These are phyloP conservation scores for Diaphora mendica DNA, from an alignment of 2,888 invertebrate species.

Conservation along the genomic window DNA sequence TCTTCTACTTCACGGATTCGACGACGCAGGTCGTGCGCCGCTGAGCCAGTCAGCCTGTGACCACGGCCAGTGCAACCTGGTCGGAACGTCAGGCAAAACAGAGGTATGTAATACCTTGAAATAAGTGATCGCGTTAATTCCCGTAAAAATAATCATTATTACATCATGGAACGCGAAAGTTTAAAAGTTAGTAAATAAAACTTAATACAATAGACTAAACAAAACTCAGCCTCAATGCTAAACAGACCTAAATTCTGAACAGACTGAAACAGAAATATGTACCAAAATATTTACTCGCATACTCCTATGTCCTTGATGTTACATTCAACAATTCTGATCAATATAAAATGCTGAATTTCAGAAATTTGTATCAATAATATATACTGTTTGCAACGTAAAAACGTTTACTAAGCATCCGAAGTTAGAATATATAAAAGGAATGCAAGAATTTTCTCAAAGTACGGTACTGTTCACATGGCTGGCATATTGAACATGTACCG, in stretches of 20 bases:
- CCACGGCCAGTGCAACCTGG: no score
- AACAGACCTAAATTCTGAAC: neutral
- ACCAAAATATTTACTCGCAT: neutral
- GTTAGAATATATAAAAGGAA: conserved; percentile 2
- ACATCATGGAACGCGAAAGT: no score
- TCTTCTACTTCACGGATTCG: no score
- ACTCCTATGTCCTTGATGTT: conserved; percentile 21
- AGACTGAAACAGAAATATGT: conserved; percentile 1
- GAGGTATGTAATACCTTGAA: no score
- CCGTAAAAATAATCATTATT: no score
- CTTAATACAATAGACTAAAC: no score
- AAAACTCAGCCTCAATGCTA: neutral
- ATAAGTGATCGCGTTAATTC: no score
- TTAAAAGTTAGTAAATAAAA: no score
- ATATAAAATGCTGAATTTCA: conserved; percentile 44
- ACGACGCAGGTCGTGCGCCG: no score
- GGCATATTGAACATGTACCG: conserved; percentile 1
- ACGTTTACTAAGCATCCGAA: conserved; percentile 1
- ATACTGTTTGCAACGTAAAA: conserved; percentile 8
- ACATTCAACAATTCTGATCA: conserved; percentile 36
- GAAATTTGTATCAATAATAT: conserved; percentile 36
- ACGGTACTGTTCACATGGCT: neutral
- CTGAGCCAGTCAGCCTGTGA: no score
- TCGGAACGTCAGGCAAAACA: no score
- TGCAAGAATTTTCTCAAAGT: conserved; percentile 12